These are phyloP conservation scores for Perca fluviatilis DNA, from an alignment of 2,113 vertebrate species.

Conservation along the genomic window DNA sequence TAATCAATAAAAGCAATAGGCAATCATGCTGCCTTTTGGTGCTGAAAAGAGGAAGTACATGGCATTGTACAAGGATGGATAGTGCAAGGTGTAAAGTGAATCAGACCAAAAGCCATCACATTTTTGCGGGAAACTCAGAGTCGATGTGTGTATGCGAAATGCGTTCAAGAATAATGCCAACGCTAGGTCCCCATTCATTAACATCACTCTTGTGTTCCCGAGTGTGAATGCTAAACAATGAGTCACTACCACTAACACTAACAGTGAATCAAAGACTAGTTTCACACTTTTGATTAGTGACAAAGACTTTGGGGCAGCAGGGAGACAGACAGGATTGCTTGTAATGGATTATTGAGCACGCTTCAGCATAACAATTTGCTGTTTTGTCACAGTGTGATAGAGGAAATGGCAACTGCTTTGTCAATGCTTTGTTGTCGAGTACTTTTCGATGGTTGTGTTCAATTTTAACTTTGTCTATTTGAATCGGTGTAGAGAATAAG, in stretches of 20 bases:
- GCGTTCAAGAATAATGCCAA: background rate
- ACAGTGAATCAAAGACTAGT: conserved; percentile 3
- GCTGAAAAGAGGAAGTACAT: background rate
- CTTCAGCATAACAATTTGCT: background rate
- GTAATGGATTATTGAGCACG: background rate
- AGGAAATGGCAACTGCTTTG: background rate
- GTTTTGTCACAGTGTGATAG: background rate
- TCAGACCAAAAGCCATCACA: background rate
- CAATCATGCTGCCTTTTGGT: too few relatives aligned
- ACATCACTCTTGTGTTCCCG: background rate
- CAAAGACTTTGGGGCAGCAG: background rate
- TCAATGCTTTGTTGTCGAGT: background rate
- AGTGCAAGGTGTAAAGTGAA: background rate
- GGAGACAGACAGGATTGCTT: background rate
- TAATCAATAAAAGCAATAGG: background rate
- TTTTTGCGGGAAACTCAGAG: background rate
- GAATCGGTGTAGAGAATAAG: background rate
- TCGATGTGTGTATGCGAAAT: background rate
- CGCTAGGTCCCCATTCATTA: background rate
- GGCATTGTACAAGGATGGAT: background rate
- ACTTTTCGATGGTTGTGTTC: background rate
- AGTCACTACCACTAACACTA: background rate
- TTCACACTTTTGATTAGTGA: conserved; percentile 29
- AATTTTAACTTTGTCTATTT: background rate
- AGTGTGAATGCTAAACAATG: conserved; percentile 4